A percentile compares a stretch with the other conserved stretches of the same genome.
Evolutionary conservation across 2,888 invertebrate genomes (phyloP).

Genomic region (Choristoneura rosaceana): DNA sequence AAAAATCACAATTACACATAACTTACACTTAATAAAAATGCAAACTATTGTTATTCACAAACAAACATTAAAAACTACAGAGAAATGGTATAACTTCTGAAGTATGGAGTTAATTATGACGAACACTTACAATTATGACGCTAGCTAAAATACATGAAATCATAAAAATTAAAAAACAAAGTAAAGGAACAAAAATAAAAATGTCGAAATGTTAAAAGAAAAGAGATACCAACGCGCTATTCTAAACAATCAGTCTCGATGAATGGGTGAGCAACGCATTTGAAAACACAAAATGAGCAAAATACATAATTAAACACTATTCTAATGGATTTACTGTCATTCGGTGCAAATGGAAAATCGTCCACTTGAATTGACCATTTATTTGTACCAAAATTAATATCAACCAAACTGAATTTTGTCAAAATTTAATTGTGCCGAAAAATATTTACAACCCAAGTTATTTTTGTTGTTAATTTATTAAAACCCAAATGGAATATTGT

Average conservation of each 20-base stretch:
- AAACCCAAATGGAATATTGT: no score
- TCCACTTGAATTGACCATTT: no score
- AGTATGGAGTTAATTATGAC: constrained; percentile 18
- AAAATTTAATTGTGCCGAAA: no score
- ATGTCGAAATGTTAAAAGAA: no score
- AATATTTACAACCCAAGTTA: no score
- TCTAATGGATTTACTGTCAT: no score
- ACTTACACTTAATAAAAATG: constrained; percentile 15
- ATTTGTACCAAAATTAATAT: no score
- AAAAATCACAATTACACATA: neutral
- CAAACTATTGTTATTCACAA: neutral
- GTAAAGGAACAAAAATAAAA: neutral
- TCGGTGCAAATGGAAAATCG: no score
- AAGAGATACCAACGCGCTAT: neutral
- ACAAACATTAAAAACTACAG: neutral
- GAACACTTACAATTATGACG: neutral
- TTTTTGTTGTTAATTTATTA: no score
- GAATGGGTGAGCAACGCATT: constrained; percentile 9
- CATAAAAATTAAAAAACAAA: neutral
- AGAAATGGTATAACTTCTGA: constrained; percentile 3
- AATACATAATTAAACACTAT: neutral
- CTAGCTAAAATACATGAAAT: neutral
- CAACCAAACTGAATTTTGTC: no score
- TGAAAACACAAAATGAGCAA: neutral
- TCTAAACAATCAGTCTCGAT: constrained; percentile 9